Percentiles rank a stretch among this genome's conserved stretches.
phyloP scores from a whole-genome alignment of 37 sponge, comb jelly and placozoan genomes.

The Crambe crambe region DNA sequence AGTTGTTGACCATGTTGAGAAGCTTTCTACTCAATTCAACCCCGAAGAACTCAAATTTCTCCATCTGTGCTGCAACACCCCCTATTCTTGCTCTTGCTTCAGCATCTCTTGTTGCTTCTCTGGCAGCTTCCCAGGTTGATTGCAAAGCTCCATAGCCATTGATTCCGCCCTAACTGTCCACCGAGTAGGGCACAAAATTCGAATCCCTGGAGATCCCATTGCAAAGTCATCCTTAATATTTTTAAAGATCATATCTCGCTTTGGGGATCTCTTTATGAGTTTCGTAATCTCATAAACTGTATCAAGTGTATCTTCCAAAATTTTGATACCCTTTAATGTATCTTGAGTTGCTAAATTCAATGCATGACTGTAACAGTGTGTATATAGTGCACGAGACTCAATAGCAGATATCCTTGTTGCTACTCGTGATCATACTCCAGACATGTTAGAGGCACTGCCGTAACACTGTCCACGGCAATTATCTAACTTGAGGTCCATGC shows the following conservation, averaged over 20 bases:
- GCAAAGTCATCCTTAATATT: constrained; percentile 41
- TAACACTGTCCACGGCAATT: constrained; percentile 63
- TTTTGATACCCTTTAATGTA: constrained; percentile 23
- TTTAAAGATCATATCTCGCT: constrained; percentile 50
- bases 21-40: constrained; percentile 15
- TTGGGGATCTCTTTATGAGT: constrained; percentile 65
- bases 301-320: constrained; percentile 47
- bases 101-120: constrained; percentile 28
- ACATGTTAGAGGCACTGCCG: constrained; percentile 48
- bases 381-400: constrained; percentile 44
- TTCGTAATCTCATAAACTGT: constrained; percentile 57
- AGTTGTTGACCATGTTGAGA: neutral
- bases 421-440: constrained; percentile 52
- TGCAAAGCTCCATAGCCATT: constrained; percentile 25
- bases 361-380: constrained; percentile 64
- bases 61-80: constrained; percentile 57
- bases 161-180: constrained; percentile 59
- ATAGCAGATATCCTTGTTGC: constrained; percentile 7
- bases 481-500: constrained; percentile 25
- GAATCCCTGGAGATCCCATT: constrained; percentile 40
- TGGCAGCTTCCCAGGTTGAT: constrained; percentile 18
- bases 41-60: constrained; percentile 47
- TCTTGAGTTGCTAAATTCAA: constrained; percentile 52
- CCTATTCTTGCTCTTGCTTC: constrained; percentile 50
- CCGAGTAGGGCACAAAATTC: constrained; percentile 51